phyloP scores from a whole-genome alignment of 2,113 vertebrate species.

The Platichthys flesus region DNA sequence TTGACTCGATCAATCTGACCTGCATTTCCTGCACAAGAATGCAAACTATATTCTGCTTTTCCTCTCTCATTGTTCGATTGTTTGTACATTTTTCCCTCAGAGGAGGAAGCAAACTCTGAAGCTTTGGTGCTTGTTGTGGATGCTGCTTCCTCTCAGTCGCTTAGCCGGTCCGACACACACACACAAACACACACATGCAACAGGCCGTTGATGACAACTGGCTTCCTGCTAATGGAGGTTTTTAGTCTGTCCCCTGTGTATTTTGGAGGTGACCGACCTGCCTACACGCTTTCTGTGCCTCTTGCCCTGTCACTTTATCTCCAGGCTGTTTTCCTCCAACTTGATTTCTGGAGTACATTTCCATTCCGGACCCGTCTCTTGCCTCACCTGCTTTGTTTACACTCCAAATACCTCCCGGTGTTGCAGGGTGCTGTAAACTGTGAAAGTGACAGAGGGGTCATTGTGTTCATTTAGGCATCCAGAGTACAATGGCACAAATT shows the following conservation, averaged over 20 bases:
- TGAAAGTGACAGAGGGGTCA: constrained; percentile 36
- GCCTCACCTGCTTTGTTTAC: constrained; percentile 57
- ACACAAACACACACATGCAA: constrained; percentile 23
- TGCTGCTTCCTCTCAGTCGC: constrained; percentile 36
- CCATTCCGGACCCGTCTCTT: constrained; percentile 39
- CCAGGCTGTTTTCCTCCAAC: constrained; percentile 35
- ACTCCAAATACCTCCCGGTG: constrained; percentile 44
- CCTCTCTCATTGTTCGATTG: constrained; percentile 61
- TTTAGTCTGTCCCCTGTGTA: constrained; percentile 64
- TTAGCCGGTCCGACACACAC: constrained; percentile 18
- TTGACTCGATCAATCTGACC: constrained; percentile 39
- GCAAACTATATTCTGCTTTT: constrained; percentile 68
- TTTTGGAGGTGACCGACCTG: constrained; percentile 36
- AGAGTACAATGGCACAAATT: constrained; percentile 33
- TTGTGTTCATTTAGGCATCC: constrained; percentile 21
- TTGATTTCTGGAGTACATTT: constrained; percentile 53
- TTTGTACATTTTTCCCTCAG: constrained; percentile 34
- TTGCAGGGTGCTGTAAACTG: constrained; percentile 41
- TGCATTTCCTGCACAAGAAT: constrained; percentile 53
- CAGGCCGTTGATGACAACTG: not conserved
- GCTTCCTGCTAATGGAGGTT: constrained; percentile 59
- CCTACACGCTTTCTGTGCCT: constrained; percentile 19
- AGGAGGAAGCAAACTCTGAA: constrained; percentile 53
- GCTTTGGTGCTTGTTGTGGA: constrained; percentile 60
- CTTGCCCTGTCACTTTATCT: constrained; percentile 25